Conservation (phyloP, 2,797 vertebrate species). For the Acanthiza pusilla region DNA sequence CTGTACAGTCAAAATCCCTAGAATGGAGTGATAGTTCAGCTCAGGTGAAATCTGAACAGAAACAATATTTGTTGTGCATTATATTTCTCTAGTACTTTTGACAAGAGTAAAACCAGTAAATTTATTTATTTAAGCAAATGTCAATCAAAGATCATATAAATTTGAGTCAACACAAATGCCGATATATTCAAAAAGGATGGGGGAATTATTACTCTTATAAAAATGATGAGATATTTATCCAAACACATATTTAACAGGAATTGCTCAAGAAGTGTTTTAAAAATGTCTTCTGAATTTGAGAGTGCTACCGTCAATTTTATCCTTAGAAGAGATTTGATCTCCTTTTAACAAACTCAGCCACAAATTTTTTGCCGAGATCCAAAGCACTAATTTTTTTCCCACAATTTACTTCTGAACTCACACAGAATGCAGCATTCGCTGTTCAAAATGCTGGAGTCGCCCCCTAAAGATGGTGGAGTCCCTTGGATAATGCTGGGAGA, state of each 20-base stretch:
- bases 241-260: background rate
- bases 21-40: background rate
- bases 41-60: background rate
- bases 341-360: background rate
- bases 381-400: background rate
- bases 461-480: fast-evolving
- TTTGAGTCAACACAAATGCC: background rate
- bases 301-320: background rate
- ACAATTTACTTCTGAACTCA: background rate
- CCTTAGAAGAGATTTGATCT: background rate
- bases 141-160: background rate
- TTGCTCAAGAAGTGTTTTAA: background rate
- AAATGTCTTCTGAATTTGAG: background rate
- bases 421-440: background rate
- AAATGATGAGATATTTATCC: background rate
- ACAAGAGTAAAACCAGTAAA: background rate
- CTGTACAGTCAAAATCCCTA: background rate
- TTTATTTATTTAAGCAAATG: background rate
- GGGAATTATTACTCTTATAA: background rate
- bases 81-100: background rate
- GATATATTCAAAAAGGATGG: background rate
- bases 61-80: background rate
- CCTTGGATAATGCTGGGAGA: background rate
- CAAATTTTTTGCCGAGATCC: background rate
- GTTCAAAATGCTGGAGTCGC: background rate